phyloP scores from a whole-genome alignment of 2,113 vertebrate genomes.

The Nesoenas mayeri region DNA sequence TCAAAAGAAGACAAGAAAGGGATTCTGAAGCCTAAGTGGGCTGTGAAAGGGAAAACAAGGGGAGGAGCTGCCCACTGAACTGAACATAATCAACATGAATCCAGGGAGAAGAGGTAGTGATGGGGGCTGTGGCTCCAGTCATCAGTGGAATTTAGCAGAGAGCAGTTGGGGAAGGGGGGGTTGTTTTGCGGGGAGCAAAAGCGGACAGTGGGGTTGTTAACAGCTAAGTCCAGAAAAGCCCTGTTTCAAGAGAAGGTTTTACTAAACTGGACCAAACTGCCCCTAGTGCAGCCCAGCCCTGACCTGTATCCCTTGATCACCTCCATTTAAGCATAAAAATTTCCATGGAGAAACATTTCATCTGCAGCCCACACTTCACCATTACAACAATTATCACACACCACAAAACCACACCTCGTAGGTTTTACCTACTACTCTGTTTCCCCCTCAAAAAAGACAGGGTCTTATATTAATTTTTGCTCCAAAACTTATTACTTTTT shows the following conservation, averaged over 20 bases:
- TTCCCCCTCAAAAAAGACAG: no score
- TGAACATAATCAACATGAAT: neutral
- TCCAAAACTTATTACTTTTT: no score
- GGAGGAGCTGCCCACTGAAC: neutral
- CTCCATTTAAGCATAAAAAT: conserved; percentile 43
- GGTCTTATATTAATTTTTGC: no score
- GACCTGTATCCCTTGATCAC: conserved; percentile 3
- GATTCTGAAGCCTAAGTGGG: neutral
- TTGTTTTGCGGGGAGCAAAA: neutral
- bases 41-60: neutral
- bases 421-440: neutral
- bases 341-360: conserved; percentile 15
- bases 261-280: neutral
- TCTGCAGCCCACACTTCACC: conserved; percentile 25
- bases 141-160: neutral
- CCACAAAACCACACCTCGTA: neutral
- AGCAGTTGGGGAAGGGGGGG: neutral
- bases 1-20: neutral
- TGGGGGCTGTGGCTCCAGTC: neutral
- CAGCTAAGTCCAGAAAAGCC: neutral
- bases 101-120: neutral
- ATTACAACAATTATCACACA: conserved; percentile 11
- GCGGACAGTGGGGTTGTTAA: neutral
- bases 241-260: neutral
- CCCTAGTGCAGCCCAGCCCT: neutral